phyloP scores from a whole-genome alignment of 2,113 vertebrate species.

The Phrynosoma blainvillii region DNA sequence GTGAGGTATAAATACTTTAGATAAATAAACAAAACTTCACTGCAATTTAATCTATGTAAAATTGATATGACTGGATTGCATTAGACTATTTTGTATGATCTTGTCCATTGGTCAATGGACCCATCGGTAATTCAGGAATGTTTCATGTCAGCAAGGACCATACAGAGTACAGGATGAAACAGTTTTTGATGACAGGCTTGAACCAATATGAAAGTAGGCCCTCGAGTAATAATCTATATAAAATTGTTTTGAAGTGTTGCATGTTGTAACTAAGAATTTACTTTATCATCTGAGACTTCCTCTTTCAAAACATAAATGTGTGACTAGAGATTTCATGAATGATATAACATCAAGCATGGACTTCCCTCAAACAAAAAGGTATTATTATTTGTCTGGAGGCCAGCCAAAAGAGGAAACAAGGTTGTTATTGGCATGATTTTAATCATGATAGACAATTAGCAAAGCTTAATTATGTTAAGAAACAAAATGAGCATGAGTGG shows the following conservation, averaged over 20 bases:
- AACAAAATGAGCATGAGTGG: conserved; percentile 74
- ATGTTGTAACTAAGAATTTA: not conserved
- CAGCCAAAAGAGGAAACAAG: conserved; percentile 75
- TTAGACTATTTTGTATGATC: too few species aligned
- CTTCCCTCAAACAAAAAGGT: conserved; percentile 72
- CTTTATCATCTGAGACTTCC: conserved; percentile 23
- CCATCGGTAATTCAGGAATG: not conserved
- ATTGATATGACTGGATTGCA: not conserved
- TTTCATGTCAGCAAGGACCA: not conserved
- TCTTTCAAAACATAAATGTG: not conserved
- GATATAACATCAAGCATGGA: conserved; percentile 60
- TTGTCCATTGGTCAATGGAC: too few species aligned
- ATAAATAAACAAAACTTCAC: not conserved
- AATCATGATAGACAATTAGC: conserved; percentile 84
- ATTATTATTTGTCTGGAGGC: conserved; percentile 74
- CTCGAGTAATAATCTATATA: not conserved
- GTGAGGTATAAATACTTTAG: too few species aligned
- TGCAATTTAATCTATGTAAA: not conserved
- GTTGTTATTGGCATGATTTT: conserved; percentile 83
- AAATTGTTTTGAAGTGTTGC: not conserved
- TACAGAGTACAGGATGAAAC: not conserved
- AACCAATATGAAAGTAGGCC: too few species aligned
- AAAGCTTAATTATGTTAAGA: conserved; percentile 82
- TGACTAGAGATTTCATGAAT: conserved; percentile 64
- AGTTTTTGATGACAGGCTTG: not conserved